phyloP scores from a whole-genome alignment of 2,797 vertebrate species.

The Cirrhinus mrigala region DNA sequence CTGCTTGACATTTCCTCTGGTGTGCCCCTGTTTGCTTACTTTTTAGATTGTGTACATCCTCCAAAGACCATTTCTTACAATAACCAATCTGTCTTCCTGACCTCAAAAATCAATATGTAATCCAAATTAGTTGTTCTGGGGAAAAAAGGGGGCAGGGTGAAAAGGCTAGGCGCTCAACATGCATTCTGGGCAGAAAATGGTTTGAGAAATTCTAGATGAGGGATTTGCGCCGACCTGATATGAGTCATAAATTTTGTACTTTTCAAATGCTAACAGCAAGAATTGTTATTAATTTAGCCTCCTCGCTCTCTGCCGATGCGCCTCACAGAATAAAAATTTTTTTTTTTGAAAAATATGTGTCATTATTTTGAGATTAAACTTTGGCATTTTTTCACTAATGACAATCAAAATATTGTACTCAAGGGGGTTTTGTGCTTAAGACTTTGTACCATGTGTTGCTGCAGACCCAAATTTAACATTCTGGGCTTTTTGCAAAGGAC shows the following conservation, averaged over 20 bases:
- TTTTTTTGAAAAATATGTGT: neutral
- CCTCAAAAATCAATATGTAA: conserved; percentile 64
- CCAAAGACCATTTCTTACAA: conserved; percentile 57
- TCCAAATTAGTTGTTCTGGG: conserved; percentile 61
- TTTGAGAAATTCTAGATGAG: conserved; percentile 46
- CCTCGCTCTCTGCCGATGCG: neutral
- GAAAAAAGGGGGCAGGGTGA: conserved; percentile 30
- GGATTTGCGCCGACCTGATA: conserved; percentile 21
- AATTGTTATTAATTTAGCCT: conserved; percentile 11
- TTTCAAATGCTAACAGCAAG: conserved; percentile 7
- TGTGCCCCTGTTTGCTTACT: conserved; percentile 51
- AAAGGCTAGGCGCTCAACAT: conserved; percentile 26
- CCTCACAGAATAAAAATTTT: neutral
- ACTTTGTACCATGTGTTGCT: neutral
- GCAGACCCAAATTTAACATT: neutral
- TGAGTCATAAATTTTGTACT: conserved; percentile 38
- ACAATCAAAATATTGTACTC: neutral
- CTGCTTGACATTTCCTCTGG: conserved; percentile 59
- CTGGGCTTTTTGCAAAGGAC: neutral
- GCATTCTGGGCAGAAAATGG: conserved; percentile 49
- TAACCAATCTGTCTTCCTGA: conserved; percentile 64
- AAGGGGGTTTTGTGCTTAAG: neutral
- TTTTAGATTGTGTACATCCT: conserved; percentile 57
- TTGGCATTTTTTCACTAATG: neutral
- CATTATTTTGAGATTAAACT: conserved; percentile 10